Base-by-base conservation (phyloP, 37 sponge, comb jelly and placozoan species). In the Bolinopsis microptera region DNA sequence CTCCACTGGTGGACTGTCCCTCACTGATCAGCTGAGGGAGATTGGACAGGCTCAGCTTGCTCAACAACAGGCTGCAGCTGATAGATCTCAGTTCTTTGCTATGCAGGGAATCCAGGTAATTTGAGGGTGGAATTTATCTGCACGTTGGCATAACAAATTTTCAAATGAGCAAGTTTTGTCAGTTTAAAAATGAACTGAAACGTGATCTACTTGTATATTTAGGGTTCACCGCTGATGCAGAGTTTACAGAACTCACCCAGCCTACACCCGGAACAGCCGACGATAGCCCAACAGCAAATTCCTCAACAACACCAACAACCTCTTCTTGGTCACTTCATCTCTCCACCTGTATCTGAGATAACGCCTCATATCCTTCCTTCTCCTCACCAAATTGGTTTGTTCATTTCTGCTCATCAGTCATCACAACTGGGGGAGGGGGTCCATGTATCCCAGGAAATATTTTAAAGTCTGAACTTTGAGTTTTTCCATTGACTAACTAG, bases 1-100 rank as follows among this genome's bases (percentile, higher is more conserved):
- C n/a, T 86, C 90, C 0, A 86, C 90, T 26, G 36, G 35, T 30
- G 35, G n/a, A 3, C 27, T 86, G 90, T 86, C 90, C 1, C 90
- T 86, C 28, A 86, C 90, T n/a, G 90, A 86, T 23, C 90, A 86
- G 31, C 61, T 86, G 36, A 86, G 41, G 90, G 90, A 86, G 35
- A 86, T 86, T n/a, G 90, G 90, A 35, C 36, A 77, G 36, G 32
- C 33, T 77, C 80, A 77, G 80, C 5, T 77, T 3, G 80, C 80
- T 33, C 33, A 27, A 16, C 33, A 27, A 1, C 80, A 77, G 35
- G 28, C 23, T 5, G 2, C 2, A 2, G 35, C 27, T 32, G 37
- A 35, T 32, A 35, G 80, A 16, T 27, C 80, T 34, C 80, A 77
- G 33, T 77, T 77, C 37, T 77, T 77, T 36, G 32, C 80, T 18